Conservation (phyloP, 2,113 vertebrate species). For the Zeus faber region DNA sequence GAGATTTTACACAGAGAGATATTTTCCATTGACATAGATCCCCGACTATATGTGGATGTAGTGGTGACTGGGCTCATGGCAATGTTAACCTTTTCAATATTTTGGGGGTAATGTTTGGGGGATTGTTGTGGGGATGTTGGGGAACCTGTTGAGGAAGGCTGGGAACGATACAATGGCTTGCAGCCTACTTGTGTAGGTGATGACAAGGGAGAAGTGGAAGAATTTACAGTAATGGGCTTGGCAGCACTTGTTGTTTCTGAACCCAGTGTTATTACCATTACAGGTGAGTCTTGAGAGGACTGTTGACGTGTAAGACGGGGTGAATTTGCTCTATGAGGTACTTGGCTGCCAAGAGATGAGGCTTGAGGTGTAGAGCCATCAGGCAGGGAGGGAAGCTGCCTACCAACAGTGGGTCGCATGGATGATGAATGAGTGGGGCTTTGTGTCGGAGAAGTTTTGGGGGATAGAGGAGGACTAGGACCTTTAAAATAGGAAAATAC, state of each 20-base stretch:
- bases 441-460: slow-evolving; percentile 82
- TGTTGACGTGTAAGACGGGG: slow-evolving; percentile 85
- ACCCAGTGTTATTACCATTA: slow-evolving; percentile 86
- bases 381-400: slow-evolving; percentile 56
- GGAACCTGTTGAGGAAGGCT: slow-evolving; percentile 69
- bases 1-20: slow-evolving; percentile 90
- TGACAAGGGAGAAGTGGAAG: slow-evolving; percentile 84
- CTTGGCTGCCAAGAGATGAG: slow-evolving; percentile 83
- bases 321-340: slow-evolving; percentile 73
- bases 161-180: slow-evolving; percentile 78
- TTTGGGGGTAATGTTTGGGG: slow-evolving; percentile 60
- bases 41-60: slow-evolving; percentile 78
- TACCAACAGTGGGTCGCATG: slow-evolving; percentile 41
- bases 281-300: slow-evolving; percentile 85
- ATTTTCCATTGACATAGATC: slow-evolving; percentile 83
- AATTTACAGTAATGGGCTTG: slow-evolving; percentile 81
- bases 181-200: slow-evolving; percentile 82
- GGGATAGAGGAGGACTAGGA: slow-evolving; percentile 86
- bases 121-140: slow-evolving; percentile 66
- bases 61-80: slow-evolving; percentile 66
- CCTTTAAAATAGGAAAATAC: slow-evolving; percentile 83
- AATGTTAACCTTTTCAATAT: slow-evolving; percentile 71
- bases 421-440: slow-evolving; percentile 79
- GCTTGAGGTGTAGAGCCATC: slow-evolving; percentile 65
- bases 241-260: slow-evolving; percentile 83